A percentile compares a stretch with the other conserved stretches of the same genome.
phyloP scores from a whole-genome alignment of 2,113 vertebrate species.

The Carassius gibelio region DNA sequence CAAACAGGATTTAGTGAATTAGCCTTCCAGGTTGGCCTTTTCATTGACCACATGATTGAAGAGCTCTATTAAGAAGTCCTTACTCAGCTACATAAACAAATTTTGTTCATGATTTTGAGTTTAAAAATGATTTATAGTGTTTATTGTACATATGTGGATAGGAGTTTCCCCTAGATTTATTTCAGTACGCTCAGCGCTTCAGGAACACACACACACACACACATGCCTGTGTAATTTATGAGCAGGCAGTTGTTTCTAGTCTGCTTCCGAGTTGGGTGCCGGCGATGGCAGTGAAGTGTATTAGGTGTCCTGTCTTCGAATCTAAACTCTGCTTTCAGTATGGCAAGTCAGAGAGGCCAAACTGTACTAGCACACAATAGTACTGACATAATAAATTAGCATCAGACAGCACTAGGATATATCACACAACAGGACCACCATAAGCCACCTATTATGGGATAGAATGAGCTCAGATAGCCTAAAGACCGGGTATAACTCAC shows the following conservation, averaged over 20 bases:
- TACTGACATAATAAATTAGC: not conserved
- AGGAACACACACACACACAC: constrained; percentile 15
- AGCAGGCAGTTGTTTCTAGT: constrained; percentile 64
- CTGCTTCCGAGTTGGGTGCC: constrained; percentile 55
- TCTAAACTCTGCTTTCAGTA: constrained; percentile 53
- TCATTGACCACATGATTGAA: not conserved
- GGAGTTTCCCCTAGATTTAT: not conserved
- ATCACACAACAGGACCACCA: not conserved
- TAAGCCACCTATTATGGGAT: not conserved
- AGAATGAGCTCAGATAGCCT: not conserved
- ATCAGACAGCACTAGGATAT: not conserved
- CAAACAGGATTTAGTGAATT: not conserved
- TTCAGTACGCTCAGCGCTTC: not conserved
- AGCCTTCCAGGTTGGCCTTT: not conserved
- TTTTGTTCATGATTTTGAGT: not conserved
- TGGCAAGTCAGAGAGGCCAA: constrained; percentile 13
- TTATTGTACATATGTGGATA: not conserved
- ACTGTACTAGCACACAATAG: not conserved
- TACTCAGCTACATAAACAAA: not conserved
- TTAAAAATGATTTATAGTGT: not conserved
- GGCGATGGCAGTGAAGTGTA: constrained; percentile 44
- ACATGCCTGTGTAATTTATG: constrained; percentile 65
- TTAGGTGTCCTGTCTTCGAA: constrained; percentile 44
- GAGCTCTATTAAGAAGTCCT: not conserved
- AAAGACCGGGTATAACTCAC: not conserved